A percentile compares a stretch with the other conserved stretches of the same genome.
These are phyloP conservation scores for Ruditapes philippinarum DNA, from an alignment of 1,140 invertebrate species.

Conservation along the genomic window DNA sequence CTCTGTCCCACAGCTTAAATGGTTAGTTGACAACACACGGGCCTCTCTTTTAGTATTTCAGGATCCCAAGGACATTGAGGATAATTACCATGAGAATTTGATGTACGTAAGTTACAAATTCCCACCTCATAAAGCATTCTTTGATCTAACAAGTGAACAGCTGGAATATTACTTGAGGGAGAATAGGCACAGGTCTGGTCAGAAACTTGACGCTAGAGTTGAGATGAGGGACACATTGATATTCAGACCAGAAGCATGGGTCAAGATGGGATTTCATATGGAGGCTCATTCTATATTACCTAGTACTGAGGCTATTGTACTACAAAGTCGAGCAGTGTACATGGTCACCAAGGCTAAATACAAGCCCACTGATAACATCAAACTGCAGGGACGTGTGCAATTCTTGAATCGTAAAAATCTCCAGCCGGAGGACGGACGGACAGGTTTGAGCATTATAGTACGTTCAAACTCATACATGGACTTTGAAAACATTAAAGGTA, in stretches of 20 bases:
- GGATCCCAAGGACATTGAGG: slow-evolving; percentile 68
- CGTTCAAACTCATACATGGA: slow-evolving; percentile 76
- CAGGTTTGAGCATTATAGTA: slow-evolving; percentile 81
- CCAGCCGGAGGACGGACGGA: slow-evolving; percentile 70
- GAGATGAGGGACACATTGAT: slow-evolving; percentile 76
- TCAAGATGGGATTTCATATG: slow-evolving; percentile 83
- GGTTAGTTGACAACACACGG: slow-evolving; percentile 83
- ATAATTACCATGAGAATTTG: slow-evolving; percentile 73
- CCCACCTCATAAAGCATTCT: slow-evolving; percentile 78
- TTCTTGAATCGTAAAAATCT: slow-evolving; percentile 80
- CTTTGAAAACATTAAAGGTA: slow-evolving; percentile 82
- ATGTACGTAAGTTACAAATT: slow-evolving; percentile 83
- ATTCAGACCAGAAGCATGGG: slow-evolving; percentile 81
- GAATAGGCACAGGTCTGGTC: slow-evolving; percentile 77
- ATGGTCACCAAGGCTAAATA: slow-evolving; percentile 80
- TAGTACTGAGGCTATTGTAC: slow-evolving; percentile 81
- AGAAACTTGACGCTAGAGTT: slow-evolving; percentile 76
- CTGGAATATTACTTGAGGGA: slow-evolving; percentile 71
- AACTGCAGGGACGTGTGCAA: slow-evolving; percentile 78
- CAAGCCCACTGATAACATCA: slow-evolving; percentile 70
- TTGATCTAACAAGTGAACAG: slow-evolving; percentile 78
- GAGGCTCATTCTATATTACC: slow-evolving; percentile 81
- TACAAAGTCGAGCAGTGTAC: slow-evolving; percentile 79
- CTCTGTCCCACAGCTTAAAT: slow-evolving; percentile 87
- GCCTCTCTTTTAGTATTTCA: slow-evolving; percentile 76